Evolutionary conservation across 2,888 invertebrate genomes (phyloP).

Genomic region (Amphimallon solstitiale): DNA sequence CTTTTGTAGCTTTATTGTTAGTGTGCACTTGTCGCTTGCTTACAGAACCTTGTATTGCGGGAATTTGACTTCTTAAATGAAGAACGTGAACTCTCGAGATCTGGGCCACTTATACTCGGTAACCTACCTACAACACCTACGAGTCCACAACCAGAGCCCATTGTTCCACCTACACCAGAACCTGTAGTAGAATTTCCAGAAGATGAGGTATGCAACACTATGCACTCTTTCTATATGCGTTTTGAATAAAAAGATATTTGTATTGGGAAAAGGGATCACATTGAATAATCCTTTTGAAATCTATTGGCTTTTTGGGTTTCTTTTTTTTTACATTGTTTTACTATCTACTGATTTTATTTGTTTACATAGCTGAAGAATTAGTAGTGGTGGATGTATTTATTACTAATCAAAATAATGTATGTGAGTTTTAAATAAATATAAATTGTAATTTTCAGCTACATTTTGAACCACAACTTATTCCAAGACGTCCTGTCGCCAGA

Average conservation of each 20-base stretch:
- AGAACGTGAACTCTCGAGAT: conserved; percentile 73
- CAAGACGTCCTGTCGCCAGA: conserved; percentile 55
- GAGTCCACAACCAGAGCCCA: conserved; percentile 68
- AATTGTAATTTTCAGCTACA: background rate
- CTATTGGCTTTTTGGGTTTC: too few species aligned
- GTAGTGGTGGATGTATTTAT: too few species aligned
- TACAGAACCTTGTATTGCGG: conserved; percentile 80
- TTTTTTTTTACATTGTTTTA: too few species aligned
- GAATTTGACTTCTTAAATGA: conserved; percentile 94
- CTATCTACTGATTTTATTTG: too few species aligned
- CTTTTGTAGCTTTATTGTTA: conserved; percentile 30
- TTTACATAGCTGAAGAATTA: too few species aligned
- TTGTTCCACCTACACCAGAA: conserved; percentile 74
- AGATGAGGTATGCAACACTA: conserved; percentile 77
- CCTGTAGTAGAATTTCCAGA: conserved; percentile 89
- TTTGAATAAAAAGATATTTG: background rate
- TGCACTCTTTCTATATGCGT: conserved; percentile 51
- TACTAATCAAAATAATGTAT: too few species aligned
- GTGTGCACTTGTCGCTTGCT: conserved; percentile 33
- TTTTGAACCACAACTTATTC: conserved; percentile 9
- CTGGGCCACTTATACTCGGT: conserved; percentile 66
- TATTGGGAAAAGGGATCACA: too few species aligned
- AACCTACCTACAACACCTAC: conserved; percentile 63
- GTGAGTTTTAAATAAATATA: background rate
- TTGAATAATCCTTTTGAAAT: too few species aligned